Conservation (phyloP, 2,797 vertebrate species). For the Parotocinclus haroldoi region DNA sequence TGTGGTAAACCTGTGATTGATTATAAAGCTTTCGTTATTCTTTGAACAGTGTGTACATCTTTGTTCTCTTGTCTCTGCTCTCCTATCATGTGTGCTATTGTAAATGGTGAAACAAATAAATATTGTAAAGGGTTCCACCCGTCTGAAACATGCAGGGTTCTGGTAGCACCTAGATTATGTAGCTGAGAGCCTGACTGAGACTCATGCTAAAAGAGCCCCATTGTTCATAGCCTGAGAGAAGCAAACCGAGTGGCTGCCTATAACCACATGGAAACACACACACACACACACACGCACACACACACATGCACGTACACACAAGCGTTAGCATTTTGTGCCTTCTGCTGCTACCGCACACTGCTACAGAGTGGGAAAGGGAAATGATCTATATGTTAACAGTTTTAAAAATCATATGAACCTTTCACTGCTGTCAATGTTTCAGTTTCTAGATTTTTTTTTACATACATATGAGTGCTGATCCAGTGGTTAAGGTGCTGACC, state of each 20-base stretch:
- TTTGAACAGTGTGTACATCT: not conserved
- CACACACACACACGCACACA: constrained; percentile 58
- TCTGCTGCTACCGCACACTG: constrained; percentile 3
- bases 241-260: constrained; percentile 68
- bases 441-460: no score
- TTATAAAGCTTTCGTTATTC: not conserved
- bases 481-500: no score
- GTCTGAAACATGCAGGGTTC: constrained; percentile 59
- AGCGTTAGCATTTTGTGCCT: constrained; percentile 70
- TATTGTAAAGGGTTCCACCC: constrained; percentile 66
- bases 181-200: constrained; percentile 30
- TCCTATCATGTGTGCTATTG: constrained; percentile 3
- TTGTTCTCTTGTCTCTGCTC: not conserved
- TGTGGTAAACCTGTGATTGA: no score
- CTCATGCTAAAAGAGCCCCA: constrained; percentile 70
- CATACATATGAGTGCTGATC: no score
- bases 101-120: constrained; percentile 57
- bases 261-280: constrained; percentile 72
- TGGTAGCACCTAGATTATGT: constrained; percentile 25
- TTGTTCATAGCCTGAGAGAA: constrained; percentile 63
- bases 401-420: constrained; percentile 8
- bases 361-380: constrained; percentile 13
- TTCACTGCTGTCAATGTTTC: not conserved
- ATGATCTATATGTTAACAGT: not conserved
- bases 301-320: constrained; percentile 50